Percentiles rank a stretch among this genome's conserved stretches.
Conservation (phyloP, 2,113 vertebrate genomes). For the Tylochromis polylepis region DNA sequence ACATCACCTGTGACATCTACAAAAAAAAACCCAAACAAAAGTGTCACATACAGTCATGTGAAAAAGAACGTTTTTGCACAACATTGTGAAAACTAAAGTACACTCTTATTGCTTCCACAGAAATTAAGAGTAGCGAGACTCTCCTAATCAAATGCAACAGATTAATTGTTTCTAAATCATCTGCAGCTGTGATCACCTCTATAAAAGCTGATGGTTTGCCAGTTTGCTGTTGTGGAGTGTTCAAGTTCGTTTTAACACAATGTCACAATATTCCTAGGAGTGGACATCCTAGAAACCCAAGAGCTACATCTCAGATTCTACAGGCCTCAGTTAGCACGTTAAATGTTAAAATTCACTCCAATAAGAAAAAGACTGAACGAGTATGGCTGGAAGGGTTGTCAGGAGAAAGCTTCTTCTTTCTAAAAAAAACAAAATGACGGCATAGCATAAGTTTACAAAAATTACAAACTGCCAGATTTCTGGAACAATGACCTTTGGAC, state of each 20-base stretch:
- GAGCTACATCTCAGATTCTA: background rate
- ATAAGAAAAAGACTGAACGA: background rate
- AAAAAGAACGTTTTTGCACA: background rate
- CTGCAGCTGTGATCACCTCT: background rate
- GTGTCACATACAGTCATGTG: background rate
- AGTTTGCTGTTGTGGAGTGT: background rate
- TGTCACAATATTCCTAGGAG: background rate
- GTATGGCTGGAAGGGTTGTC: background rate
- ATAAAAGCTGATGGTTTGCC: background rate
- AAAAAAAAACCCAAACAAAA: no score
- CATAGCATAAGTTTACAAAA: no score
- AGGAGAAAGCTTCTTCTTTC: no score
- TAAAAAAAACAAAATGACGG: no score
- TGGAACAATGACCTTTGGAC: no score
- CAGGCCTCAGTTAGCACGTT: background rate
- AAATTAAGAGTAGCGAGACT: background rate
- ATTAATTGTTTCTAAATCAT: background rate
- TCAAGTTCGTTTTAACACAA: background rate
- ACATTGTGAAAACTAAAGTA: background rate
- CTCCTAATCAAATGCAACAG: background rate
- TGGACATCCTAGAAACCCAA: background rate
- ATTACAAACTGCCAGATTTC: no score
- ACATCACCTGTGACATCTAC: background rate
- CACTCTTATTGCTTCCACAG: background rate
- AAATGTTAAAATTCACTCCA: background rate